These are phyloP conservation scores for Amblyjoppa fuscipennis DNA, from an alignment of 2,888 invertebrate species.

Conservation along the genomic window DNA sequence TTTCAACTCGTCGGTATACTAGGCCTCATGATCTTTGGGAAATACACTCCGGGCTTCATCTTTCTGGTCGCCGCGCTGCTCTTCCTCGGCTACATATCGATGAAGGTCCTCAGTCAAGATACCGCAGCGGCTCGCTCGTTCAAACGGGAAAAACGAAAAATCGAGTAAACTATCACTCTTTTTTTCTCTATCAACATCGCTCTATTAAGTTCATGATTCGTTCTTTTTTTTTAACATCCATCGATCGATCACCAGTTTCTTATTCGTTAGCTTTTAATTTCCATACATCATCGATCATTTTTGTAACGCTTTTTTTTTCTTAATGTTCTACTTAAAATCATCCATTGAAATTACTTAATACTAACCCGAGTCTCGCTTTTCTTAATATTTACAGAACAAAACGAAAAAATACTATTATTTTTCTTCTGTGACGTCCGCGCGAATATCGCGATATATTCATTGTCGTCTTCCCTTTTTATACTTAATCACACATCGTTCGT, in stretches of 20 bases:
- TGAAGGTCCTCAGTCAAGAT: conserved; percentile 79
- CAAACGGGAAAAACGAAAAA: conserved; percentile 77
- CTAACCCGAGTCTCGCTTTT: neutral
- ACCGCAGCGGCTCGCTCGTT: conserved; percentile 61
- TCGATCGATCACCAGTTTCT: neutral
- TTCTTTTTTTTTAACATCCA: conserved; percentile 14
- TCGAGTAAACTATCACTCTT: conserved; percentile 68
- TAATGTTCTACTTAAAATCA: neutral
- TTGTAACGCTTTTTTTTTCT: neutral
- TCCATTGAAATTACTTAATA: conserved; percentile 5
- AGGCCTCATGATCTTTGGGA: conserved; percentile 77
- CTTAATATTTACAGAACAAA: neutral
- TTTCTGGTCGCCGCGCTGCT: conserved; percentile 80
- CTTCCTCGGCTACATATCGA: conserved; percentile 79
- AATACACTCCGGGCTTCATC: conserved; percentile 82
- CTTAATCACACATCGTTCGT: neutral
- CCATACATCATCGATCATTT: neutral
- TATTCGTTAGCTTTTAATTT: neutral
- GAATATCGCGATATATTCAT: neutral
- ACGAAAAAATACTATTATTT: neutral
- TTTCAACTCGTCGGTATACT: conserved; percentile 78
- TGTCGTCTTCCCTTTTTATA: conserved; percentile 11
- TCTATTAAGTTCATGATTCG: conserved; percentile 11
- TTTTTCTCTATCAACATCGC: neutral
- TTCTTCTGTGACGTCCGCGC: neutral